A percentile compares a stretch with the other conserved stretches of the same genome.
These are phyloP conservation scores for Actenoides hombroni DNA, from an alignment of 2,113 vertebrate genomes.

Conservation along the genomic window DNA sequence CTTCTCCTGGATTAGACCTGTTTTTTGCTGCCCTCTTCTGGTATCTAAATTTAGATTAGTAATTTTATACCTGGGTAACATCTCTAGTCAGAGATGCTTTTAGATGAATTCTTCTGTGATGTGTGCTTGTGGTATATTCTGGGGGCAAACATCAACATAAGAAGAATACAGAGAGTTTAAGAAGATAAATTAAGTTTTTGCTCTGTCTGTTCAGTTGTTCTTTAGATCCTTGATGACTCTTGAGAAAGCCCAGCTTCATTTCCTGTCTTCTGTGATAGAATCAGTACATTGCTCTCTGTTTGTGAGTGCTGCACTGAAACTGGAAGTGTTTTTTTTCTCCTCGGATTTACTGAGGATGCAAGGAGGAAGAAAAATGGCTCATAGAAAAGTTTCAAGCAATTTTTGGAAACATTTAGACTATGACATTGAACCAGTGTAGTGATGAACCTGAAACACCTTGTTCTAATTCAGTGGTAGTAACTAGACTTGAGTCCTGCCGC, in stretches of 20 bases:
- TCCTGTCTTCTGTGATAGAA: neutral
- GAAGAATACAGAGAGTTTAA: neutral
- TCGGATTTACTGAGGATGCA: neutral
- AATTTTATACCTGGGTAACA: neutral
- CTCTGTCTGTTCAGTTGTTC: neutral
- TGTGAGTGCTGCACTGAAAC: neutral
- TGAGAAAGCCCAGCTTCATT: constrained; percentile 12
- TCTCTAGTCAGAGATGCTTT: neutral
- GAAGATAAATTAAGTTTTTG: neutral
- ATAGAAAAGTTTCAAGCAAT: neutral
- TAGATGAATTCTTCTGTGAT: neutral
- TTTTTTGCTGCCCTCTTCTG: neutral
- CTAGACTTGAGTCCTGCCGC: neutral
- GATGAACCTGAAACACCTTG: neutral
- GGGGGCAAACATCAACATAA: neutral
- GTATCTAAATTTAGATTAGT: neutral
- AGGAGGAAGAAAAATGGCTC: neutral
- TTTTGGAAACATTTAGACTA: neutral
- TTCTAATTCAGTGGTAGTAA: neutral
- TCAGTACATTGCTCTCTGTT: neutral
- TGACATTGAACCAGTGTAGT: fast-evolving
- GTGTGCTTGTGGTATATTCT: neutral
- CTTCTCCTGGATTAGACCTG: neutral
- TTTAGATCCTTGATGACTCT: neutral
- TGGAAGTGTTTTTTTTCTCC: neutral